Evolutionary conservation across 1,140 invertebrate species (phyloP).

Genomic region (Limonius californicus): DNA sequence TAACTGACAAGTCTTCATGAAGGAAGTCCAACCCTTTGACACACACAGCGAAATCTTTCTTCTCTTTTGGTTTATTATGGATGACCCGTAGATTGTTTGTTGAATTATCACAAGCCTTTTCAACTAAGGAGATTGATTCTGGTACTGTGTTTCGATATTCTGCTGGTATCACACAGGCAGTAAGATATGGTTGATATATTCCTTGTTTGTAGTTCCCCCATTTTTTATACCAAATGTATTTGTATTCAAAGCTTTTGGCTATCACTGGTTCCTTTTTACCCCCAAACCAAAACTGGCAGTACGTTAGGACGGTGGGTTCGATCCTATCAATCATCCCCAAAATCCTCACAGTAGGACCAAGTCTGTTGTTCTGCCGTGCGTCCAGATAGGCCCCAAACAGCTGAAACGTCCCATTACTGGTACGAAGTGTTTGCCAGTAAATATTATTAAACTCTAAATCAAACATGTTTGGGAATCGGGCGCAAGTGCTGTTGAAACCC

Average conservation of each 20-base stretch:
- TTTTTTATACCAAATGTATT: constrained; percentile 91
- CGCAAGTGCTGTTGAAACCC: constrained; percentile 71
- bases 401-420: constrained; percentile 81
- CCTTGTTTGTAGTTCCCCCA: constrained; percentile 94
- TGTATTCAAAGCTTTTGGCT: constrained; percentile 80
- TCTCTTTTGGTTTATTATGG: constrained; percentile 67
- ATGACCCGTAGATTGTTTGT: constrained; percentile 85
- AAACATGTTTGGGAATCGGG: constrained; percentile 77
- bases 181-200: constrained; percentile 86
- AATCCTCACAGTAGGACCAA: constrained; percentile 79
- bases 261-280: constrained; percentile 72
- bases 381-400: constrained; percentile 88
- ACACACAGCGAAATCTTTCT: constrained; percentile 87
- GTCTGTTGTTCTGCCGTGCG: constrained; percentile 66
- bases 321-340: constrained; percentile 88
- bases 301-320: constrained; percentile 74
- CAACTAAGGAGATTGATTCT: constrained; percentile 78
- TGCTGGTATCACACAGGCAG: constrained; percentile 81
- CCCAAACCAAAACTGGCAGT: constrained; percentile 90
- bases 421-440: constrained; percentile 81
- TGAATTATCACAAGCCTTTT: constrained; percentile 77
- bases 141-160: constrained; percentile 69
- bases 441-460: constrained; percentile 89
- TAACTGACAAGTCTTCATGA: constrained; percentile 84
- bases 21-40: constrained; percentile 92